phyloP scores from a whole-genome alignment of 2,888 invertebrate species.

The Aporophyla lueneburgensis region DNA sequence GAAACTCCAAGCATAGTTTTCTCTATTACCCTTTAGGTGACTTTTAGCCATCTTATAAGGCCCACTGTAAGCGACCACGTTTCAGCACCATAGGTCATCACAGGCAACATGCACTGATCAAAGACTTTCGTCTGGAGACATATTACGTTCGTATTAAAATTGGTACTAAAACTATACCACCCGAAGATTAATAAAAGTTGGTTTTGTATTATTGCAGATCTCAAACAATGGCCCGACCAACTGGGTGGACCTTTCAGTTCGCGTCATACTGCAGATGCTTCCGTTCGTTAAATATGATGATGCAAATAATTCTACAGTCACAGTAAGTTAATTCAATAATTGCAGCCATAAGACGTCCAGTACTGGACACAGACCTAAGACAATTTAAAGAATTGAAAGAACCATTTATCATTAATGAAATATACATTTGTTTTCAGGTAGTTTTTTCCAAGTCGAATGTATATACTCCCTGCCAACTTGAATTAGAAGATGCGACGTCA shows the following conservation, averaged over 20 bases:
- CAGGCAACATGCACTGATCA: too few relatives aligned
- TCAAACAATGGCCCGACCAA: slow-evolving; percentile 70
- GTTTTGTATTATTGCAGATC: slow-evolving; percentile 70
- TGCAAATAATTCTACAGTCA: background rate
- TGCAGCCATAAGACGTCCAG: too few relatives aligned
- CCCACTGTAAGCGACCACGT: too few relatives aligned
- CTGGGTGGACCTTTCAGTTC: slow-evolving; percentile 65
- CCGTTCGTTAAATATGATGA: slow-evolving; percentile 20
- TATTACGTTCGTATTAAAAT: background rate
- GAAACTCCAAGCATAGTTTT: too few relatives aligned
- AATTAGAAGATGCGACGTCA: rapidly evolving
- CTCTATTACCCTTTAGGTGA: too few relatives aligned
- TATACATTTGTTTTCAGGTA: slow-evolving; percentile 11
- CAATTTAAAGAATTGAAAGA: too few relatives aligned
- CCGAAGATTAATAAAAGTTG: background rate
- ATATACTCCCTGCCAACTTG: background rate
- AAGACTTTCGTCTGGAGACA: too few relatives aligned
- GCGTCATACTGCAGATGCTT: slow-evolving; percentile 37
- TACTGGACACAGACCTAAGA: too few relatives aligned
- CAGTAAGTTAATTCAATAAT: slow-evolving; percentile 28
- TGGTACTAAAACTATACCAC: background rate
- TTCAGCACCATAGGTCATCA: too few relatives aligned
- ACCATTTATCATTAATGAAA: background rate
- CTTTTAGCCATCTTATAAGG: too few relatives aligned
- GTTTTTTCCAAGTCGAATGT: background rate